phyloP scores from a whole-genome alignment of 2,797 vertebrate species.

The Sciurus carolinensis region DNA sequence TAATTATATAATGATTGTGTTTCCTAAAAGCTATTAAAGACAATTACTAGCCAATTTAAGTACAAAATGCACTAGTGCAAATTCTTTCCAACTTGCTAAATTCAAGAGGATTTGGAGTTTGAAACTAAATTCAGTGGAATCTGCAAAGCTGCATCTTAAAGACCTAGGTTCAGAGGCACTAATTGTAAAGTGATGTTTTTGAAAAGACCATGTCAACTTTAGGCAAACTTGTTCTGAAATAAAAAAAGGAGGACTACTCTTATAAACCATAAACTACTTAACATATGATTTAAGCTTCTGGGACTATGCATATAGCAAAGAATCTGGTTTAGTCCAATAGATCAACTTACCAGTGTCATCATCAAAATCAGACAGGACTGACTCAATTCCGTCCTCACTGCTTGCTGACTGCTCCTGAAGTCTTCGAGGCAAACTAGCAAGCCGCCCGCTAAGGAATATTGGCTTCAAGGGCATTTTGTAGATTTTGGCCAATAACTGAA shows the following conservation, averaged over 20 bases:
- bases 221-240: background rate
- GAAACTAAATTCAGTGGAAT: background rate
- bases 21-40: constrained; percentile 71
- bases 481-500: constrained; percentile 96
- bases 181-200: background rate
- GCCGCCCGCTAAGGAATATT: constrained; percentile 94
- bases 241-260: background rate
- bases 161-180: background rate
- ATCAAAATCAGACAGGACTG: constrained; percentile 96
- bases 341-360: constrained; percentile 94
- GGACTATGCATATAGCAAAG: background rate
- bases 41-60: constrained; percentile 66
- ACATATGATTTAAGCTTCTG: background rate
- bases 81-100: constrained; percentile 66
- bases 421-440: constrained; percentile 94
- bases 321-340: background rate
- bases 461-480: constrained; percentile 98
- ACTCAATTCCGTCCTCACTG: constrained; percentile 96
- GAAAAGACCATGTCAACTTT: background rate
- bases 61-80: background rate
- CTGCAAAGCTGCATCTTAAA: background rate
- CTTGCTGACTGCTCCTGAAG: constrained; percentile 93
- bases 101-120: constrained; percentile 42
- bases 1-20: constrained; percentile 62
- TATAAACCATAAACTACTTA: background rate